Evolutionary conservation across 2,797 vertebrate genomes (phyloP).

Genomic region (Rousettus madagascariensis): DNA sequence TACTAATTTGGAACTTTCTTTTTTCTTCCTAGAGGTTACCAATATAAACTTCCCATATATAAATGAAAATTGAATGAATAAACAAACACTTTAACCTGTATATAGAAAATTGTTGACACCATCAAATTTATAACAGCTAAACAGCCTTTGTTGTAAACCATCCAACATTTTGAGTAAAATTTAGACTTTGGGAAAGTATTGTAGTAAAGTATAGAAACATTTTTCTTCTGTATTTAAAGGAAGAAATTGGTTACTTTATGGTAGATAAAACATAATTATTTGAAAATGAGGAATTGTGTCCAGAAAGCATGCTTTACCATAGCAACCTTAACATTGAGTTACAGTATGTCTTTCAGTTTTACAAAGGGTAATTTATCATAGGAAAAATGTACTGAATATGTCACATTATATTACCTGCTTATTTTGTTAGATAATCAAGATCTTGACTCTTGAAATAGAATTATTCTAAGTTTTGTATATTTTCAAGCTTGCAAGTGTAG

Average conservation of each 20-base stretch:
- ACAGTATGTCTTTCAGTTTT: slow-evolving; percentile 74
- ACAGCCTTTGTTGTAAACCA: slow-evolving; percentile 23
- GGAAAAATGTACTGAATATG: slow-evolving; percentile 78
- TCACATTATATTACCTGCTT: slow-evolving; percentile 83
- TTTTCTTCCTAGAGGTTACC: not conserved
- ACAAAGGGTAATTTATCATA: slow-evolving; percentile 82
- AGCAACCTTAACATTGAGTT: slow-evolving; percentile 82
- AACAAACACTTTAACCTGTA: not conserved
- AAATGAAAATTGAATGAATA: slow-evolving; percentile 35
- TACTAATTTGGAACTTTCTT: not conserved
- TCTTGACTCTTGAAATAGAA: slow-evolving; percentile 82
- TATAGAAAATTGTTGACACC: not conserved
- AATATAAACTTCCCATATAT: not conserved
- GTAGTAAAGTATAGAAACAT: not conserved
- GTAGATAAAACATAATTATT: slow-evolving; percentile 79
- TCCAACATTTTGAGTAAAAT: slow-evolving; percentile 18
- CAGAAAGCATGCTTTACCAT: slow-evolving; percentile 79
- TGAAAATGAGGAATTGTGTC: slow-evolving; percentile 65
- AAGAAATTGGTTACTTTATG: slow-evolving; percentile 64
- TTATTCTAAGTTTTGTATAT: slow-evolving; percentile 84
- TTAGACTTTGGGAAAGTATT: slow-evolving; percentile 19
- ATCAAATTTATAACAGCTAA: slow-evolving; percentile 26
- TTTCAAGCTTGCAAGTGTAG: slow-evolving; percentile 58
- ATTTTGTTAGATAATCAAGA: slow-evolving; percentile 87
- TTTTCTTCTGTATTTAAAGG: slow-evolving; percentile 48